Evolutionary conservation across 2,113 vertebrate genomes (phyloP), one percentile per base, ranked within the genome.

Genomic region (Ploceus nigricollis): DNA sequence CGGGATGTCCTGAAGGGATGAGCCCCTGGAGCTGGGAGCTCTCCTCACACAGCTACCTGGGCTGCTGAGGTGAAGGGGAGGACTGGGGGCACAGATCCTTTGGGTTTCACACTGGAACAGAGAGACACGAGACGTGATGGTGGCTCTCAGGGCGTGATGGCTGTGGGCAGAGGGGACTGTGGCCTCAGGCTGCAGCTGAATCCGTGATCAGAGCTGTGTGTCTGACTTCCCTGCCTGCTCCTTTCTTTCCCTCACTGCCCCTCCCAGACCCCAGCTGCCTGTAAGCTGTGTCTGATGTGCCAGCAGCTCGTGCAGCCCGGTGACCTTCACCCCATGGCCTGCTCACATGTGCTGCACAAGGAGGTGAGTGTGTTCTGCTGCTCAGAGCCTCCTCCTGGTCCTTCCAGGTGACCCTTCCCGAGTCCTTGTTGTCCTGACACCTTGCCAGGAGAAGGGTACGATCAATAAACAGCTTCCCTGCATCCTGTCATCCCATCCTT

Each of bases 281-380:
- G 97, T 23, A 99, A 99, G 89, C 97, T 98, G 77, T 99, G 99
- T 95, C 97, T 99, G 19, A 98, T 99, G 97, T 99, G 99, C 93
- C 99, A 99, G 98, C 98, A 99, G 89, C 97, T 97, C 0, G 99
- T 99, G 76, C 98, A 98, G 61, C 98, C 98, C 0, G 97, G 96
- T 28, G 98, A 98, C 87, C 98, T 99, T 25, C 98, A 99, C 90
- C 98, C 98, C 8, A 98, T 99, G 95, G 97, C 98, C 76, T 99
- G 99, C 88, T 88, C 98, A 2, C 99, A 99, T 7, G 97, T 97
- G 79, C 96, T 99, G 86, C 99, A 99, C 97, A 98, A 96, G 95
- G 98, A 99, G 98, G 98, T 98, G 82, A 97, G 98, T 77, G 69
- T 21, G 56, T 51, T 42, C 23, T 37, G 18, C 64, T 23, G 57